These are phyloP conservation scores for Melanitta fusca DNA, from an alignment of 2,797 vertebrate species.

Conservation along the genomic window DNA sequence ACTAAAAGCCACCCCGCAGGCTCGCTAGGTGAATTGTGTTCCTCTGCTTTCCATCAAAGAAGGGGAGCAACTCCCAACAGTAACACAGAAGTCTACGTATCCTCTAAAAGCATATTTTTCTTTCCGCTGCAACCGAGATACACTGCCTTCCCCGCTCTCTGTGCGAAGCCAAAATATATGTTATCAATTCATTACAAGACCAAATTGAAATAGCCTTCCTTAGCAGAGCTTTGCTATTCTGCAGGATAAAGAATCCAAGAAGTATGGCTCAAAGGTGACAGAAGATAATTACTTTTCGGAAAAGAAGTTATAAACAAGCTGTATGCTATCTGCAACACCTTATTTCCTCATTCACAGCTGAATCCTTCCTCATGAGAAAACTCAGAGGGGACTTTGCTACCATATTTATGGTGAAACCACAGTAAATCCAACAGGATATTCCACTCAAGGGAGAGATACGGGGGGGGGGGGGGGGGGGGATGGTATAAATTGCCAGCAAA, in stretches of 20 bases:
- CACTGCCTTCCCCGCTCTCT: not conserved
- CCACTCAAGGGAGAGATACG: constrained; percentile 24
- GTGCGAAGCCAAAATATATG: not conserved
- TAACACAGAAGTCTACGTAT: not conserved
- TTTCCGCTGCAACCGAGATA: not conserved
- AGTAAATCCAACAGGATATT: constrained; percentile 60
- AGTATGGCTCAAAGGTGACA: not conserved
- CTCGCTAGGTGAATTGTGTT: not conserved
- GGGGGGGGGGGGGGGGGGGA: not conserved
- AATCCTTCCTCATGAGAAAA: constrained; percentile 32
- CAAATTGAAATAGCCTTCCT: not conserved
- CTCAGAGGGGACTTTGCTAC: not conserved
- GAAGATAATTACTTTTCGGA: not conserved
- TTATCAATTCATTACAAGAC: not conserved
- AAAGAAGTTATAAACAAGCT: not conserved
- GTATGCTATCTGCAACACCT: constrained; percentile 15
- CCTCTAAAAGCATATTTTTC: constrained; percentile 15
- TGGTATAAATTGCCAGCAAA: constrained; percentile 55
- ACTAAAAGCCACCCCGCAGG: not conserved
- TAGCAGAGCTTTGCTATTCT: not conserved
- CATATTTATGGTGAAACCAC: constrained; percentile 42
- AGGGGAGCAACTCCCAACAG: not conserved
- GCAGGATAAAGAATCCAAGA: not conserved
- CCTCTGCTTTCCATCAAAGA: not conserved
- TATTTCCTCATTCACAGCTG: constrained; percentile 14